Conservation (phyloP, 2,797 vertebrate species). For the Gymnocypris eckloni region DNA sequence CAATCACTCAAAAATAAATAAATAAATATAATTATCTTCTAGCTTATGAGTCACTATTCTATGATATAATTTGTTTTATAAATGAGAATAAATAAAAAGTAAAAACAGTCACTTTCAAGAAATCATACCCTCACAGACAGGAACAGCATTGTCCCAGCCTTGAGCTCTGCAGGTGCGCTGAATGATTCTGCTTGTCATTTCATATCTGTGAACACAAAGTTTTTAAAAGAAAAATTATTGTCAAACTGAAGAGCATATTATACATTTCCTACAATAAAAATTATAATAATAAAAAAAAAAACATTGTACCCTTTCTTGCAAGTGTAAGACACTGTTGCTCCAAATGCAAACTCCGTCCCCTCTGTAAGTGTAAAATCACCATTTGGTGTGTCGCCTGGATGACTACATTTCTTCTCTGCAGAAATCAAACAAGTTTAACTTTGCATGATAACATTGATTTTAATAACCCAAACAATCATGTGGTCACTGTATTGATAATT, state of each 20-base stretch:
- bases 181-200: conserved; percentile 71
- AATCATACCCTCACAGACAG: conserved; percentile 73
- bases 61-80: not conserved
- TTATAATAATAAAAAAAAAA: not conserved
- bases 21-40: not conserved
- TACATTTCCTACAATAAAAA: not conserved
- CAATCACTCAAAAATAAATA: not conserved
- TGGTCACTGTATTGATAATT: not conserved
- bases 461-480: not conserved
- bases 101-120: not conserved
- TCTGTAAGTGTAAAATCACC: conserved; percentile 68
- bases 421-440: conserved; percentile 18
- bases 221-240: not conserved
- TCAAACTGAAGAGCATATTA: not conserved
- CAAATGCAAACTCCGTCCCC: conserved; percentile 75
- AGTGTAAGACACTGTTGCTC: conserved; percentile 71
- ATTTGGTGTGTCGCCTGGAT: conserved; percentile 73
- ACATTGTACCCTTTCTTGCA: conserved; percentile 71
- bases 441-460: not conserved
- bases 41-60: not conserved
- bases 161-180: conserved; percentile 62
- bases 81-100: not conserved
- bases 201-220: conserved; percentile 47
- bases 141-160: conserved; percentile 75
- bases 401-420: conserved; percentile 74